Evolutionary conservation across 92 coral and sea anemone species (phyloP), one percentile per base, ranked within the genome.

Genomic region (Epizoanthus scotinus): DNA sequence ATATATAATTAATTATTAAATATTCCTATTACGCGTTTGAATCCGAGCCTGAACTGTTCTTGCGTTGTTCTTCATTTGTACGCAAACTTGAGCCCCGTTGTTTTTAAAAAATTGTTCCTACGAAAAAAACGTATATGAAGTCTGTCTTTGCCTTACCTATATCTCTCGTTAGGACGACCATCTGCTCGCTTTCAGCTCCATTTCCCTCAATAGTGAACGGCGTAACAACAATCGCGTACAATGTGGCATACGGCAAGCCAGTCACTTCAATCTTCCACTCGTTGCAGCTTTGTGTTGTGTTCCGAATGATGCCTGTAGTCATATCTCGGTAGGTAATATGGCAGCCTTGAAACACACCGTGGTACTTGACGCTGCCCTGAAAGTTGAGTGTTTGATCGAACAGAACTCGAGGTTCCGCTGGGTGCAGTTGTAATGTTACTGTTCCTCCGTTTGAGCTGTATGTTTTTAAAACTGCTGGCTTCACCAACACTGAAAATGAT

Each of bases 311-410:
- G 24, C 50, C 26, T 14, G 77, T 70, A 22, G 18, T 12, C 7
- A 20, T 70, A 34, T 70, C 40, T 21, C 77, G 77, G 77, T 21
- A 70, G 55, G 53, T 70, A 61, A 70, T n/a, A 47, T 0, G 12
- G 19, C 77, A 70, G 9, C 77, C 77, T 50, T 70, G 77, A 22
- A 22, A 49, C 3, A 70, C 5, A 5, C 77, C 77, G 5, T 70
- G 34, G 34, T 47, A 70, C 34, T 49, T 17, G 6, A 24, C 17
- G 3, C 34, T 70, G 61, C 38, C 25, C 2, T 25, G 17, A 31
- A 47, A 70, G 3, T 47, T 3, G 22, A 70, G 22, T 4, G 6
- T 38, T 24, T 47, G 25, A 27, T 70, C n/a, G 26, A 0, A 2
- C 12, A 47, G 2, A 38, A 70, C 21, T 20, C 26, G 20, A 24